Evolutionary conservation across 64 coral and sea anemone genomes (phyloP).

Genomic region (Montipora foliosa): DNA sequence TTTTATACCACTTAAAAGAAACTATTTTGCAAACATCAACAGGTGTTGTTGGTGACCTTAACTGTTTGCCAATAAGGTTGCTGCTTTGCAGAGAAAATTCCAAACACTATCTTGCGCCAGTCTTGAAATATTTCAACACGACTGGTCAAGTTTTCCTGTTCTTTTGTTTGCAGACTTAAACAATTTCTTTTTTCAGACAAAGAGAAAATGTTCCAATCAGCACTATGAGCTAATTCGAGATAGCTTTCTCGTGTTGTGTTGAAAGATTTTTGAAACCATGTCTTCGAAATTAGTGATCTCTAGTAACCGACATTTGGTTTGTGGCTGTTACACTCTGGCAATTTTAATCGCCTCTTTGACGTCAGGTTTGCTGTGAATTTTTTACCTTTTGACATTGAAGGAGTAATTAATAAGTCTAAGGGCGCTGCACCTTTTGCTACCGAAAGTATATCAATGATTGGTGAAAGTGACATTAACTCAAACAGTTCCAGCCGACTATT

Average conservation of each 20-base stretch:
- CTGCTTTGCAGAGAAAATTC: background rate
- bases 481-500: no score
- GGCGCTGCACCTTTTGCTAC: no score
- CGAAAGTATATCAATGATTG: no score
- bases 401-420: no score
- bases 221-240: no score
- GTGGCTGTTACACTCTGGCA: no score
- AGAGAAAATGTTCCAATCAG: background rate
- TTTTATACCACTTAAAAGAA: background rate
- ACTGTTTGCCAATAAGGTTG: constrained; percentile 15
- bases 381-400: background rate
- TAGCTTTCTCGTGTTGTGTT: background rate
- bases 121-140: constrained; percentile 45
- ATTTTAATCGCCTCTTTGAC: background rate
- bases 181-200: background rate
- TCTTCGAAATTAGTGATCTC: background rate
- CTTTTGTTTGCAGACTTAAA: constrained; percentile 19
- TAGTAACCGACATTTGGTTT: background rate
- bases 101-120: constrained; percentile 24
- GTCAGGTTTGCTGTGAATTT: background rate
- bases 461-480: no score
- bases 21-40: constrained; percentile 31
- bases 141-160: background rate
- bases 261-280: background rate
- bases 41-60: constrained; percentile 19